A percentile compares a stretch with the other conserved stretches of the same genome.
Conservation (phyloP, 2,113 vertebrate genomes). For the Hippoglossus stenolepis region DNA sequence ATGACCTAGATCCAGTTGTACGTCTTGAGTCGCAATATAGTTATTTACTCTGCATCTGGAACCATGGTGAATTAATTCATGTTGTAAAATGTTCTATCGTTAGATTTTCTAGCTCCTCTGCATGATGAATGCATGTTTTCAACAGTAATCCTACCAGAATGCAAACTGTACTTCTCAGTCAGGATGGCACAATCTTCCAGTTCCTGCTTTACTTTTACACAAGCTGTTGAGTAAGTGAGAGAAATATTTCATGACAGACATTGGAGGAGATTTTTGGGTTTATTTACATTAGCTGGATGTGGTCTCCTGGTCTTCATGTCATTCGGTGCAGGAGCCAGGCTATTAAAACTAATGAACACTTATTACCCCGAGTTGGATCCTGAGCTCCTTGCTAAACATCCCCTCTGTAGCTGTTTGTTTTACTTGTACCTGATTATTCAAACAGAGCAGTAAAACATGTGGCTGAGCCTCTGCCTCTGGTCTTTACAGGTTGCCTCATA, state of each 20-base stretch:
- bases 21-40: neutral
- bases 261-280: slow-evolving; percentile 55
- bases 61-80: neutral
- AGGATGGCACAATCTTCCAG: neutral
- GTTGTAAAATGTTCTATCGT: neutral
- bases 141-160: slow-evolving; percentile 26
- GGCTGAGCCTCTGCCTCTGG: slow-evolving; percentile 61
- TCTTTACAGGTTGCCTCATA: slow-evolving; percentile 74
- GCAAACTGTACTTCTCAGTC: slow-evolving; percentile 27
- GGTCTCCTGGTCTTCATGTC: slow-evolving; percentile 70
- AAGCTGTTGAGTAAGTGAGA: slow-evolving; percentile 45
- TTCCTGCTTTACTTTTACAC: slow-evolving; percentile 27
- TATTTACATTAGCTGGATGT: slow-evolving; percentile 73
- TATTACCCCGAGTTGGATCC: slow-evolving; percentile 75
- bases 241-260: slow-evolving; percentile 53
- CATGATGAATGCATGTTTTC: neutral
- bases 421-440: slow-evolving; percentile 79
- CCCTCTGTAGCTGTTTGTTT: slow-evolving; percentile 78
- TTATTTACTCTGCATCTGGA: neutral
- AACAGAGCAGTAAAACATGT: slow-evolving; percentile 74
- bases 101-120: neutral
- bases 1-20: neutral
- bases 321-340: slow-evolving; percentile 69
- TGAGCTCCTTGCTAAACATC: slow-evolving; percentile 72
- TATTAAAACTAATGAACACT: slow-evolving; percentile 81